Base-by-base conservation (phyloP, 2,113 vertebrate species). In the Psilopsiagon aurifrons region DNA sequence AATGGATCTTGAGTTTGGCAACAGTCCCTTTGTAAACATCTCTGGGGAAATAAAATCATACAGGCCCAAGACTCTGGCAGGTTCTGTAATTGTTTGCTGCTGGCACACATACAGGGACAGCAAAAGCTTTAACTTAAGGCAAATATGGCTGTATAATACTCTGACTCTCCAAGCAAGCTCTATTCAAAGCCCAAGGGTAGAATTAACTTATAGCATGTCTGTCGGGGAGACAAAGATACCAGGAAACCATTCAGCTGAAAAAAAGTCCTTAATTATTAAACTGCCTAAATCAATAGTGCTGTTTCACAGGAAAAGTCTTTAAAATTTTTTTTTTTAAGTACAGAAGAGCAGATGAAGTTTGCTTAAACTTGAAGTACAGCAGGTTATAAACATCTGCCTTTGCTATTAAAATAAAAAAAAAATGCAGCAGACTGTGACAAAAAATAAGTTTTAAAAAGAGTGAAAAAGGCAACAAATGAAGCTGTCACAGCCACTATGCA, bases 1-100 rank as follows among this genome's bases (percentile, higher is more conserved):
- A 97, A 97, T 92, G 79, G 91, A 90, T 97, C 95, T 92, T 85
- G 86, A 92, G 80, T 95, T 92, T 97, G 97, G 97, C 98, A 97
- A 80, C 47, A 86, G 59, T 92, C 46, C 85, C 76, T 76, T 57
- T 78, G 60, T 84, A 83, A 92, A 91, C 35, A 70, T 84, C 96
- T 95, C 95, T 44, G 13, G 96, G 91, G 96, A 98, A 97, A 98
- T 96, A 94, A 97, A 96, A 95, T 83, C 96, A 96, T 70, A 83
- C 79, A 96, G 91, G 74, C 51, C 84, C 78, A 97, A 55, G 88
- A 96, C 51, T 91, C 94, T 94, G 93, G 91, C 66, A 89, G 88
- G 81, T 92, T 97, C 96, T 91, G 5, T 92, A 97, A 97, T 83
- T 90, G 67, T 98, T 97, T 94, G 91, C 82, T 95, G 92, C 87